Conservation (phyloP, 1,140 invertebrate species). For the Brachionus calyciflorus region DNA sequence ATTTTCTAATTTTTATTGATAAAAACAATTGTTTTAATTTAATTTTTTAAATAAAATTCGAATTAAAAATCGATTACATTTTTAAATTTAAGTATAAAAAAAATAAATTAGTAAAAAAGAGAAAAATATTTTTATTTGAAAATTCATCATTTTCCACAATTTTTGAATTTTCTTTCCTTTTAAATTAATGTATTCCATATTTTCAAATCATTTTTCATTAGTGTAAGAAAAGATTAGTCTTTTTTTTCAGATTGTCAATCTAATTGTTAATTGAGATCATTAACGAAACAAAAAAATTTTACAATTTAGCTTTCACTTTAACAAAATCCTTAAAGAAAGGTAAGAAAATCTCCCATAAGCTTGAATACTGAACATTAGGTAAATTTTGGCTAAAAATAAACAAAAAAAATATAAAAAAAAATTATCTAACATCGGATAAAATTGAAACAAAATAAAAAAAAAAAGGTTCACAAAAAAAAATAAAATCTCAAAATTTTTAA, state of each 20-base stretch:
- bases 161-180: too few species aligned
- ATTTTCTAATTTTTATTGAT: not conserved
- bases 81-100: too few species aligned
- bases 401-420: not conserved
- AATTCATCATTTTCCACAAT: not conserved
- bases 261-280: conserved; percentile 36
- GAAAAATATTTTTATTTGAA: not conserved
- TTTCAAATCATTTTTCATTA: not conserved
- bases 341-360: too few species aligned
- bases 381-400: too few species aligned
- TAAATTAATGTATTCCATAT: not conserved
- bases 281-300: conserved; percentile 21
- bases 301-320: not conserved
- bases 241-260: too few species aligned
- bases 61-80: conserved; percentile 38
- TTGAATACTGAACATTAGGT: conserved; percentile 1
- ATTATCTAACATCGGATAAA: conserved; percentile 40
- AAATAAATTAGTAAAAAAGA: not conserved
- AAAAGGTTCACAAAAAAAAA: conserved; percentile 7
- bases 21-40: not conserved
- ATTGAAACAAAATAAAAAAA: conserved; percentile 5
- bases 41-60: conserved; percentile 16
- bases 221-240: too few species aligned
- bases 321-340: too few species aligned
- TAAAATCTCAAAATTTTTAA: not conserved